Evolutionary conservation across 2,888 invertebrate genomes (phyloP).

Genomic region (Cybosia mesomella): DNA sequence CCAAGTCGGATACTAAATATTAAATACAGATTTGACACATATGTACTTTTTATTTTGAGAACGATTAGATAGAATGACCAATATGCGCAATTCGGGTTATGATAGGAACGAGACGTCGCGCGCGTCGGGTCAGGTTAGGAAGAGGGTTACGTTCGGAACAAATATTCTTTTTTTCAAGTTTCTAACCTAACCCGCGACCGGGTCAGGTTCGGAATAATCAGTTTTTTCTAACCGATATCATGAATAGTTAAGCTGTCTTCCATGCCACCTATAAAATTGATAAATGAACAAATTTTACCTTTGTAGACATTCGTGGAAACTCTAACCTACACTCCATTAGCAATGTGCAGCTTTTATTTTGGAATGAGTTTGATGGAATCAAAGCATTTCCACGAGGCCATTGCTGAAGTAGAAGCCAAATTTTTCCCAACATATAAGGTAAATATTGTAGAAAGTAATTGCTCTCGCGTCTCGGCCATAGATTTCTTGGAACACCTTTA

Average conservation of each 20-base stretch:
- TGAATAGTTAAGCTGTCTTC: not conserved
- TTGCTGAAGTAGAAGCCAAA: constrained; percentile 90
- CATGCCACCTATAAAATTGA: not conserved
- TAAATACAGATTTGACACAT: too few relatives aligned
- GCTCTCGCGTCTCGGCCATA: not conserved
- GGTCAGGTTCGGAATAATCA: too few relatives aligned
- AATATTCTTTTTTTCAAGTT: too few relatives aligned
- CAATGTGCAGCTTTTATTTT: constrained; percentile 92
- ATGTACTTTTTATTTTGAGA: too few relatives aligned
- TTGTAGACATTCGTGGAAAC: constrained; percentile 91
- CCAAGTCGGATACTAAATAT: too few relatives aligned
- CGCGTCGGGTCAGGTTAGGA: too few relatives aligned
- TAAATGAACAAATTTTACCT: constrained; percentile 22
- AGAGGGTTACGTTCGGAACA: too few relatives aligned
- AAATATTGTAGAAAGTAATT: constrained; percentile 24
- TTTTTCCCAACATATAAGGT: constrained; percentile 92
- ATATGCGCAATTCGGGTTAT: too few relatives aligned
- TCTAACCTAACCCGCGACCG: too few relatives aligned
- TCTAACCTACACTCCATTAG: constrained; percentile 91
- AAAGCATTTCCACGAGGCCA: constrained; percentile 88
- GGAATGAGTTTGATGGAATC: constrained; percentile 92
- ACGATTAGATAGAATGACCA: too few relatives aligned
- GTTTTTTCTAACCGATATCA: too few relatives aligned
- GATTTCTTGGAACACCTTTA: not conserved
- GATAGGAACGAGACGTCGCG: too few relatives aligned